Conservation (phyloP, 30 jellyfish, hydroid and myxozoan species). For the Hydractinia symbiolongicarpus region DNA sequence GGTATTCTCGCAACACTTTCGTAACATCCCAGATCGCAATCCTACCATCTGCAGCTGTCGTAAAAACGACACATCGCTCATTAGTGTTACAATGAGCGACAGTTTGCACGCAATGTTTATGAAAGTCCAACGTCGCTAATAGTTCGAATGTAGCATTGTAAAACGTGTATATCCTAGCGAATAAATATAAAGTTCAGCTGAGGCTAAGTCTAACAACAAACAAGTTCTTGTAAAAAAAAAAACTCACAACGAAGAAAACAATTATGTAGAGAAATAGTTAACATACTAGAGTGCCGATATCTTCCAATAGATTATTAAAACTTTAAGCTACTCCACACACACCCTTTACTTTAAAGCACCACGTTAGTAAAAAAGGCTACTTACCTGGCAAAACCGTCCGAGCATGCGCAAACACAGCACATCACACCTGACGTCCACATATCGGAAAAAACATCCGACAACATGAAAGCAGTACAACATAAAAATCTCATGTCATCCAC, state of each 20-base stretch:
- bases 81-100: slow-evolving; percentile 20
- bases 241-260: no score
- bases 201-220: not conserved
- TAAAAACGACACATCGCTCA: slow-evolving; percentile 17
- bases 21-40: slow-evolving; percentile 72
- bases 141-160: not conserved
- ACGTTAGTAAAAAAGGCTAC: no score
- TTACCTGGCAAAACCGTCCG: slow-evolving; percentile 70
- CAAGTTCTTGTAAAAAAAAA: no score
- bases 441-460: not conserved
- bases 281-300: no score
- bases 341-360: no score
- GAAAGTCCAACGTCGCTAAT: slow-evolving; percentile 36
- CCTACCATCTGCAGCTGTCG: slow-evolving; percentile 77
- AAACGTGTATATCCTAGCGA: not conserved
- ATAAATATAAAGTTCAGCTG: not conserved
- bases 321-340: no score
- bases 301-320: no score
- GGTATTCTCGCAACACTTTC: not conserved
- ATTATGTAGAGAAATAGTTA: no score
- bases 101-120: slow-evolving; percentile 55
- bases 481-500: slow-evolving; percentile 57
- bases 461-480: slow-evolving; percentile 30
- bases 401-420: slow-evolving; percentile 70
- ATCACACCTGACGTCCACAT: not conserved